Percentiles rank a stretch among this genome's conserved stretches.
These are phyloP conservation scores for Petaurus breviceps DNA, from an alignment of 2,113 vertebrate species.

Conservation along the genomic window DNA sequence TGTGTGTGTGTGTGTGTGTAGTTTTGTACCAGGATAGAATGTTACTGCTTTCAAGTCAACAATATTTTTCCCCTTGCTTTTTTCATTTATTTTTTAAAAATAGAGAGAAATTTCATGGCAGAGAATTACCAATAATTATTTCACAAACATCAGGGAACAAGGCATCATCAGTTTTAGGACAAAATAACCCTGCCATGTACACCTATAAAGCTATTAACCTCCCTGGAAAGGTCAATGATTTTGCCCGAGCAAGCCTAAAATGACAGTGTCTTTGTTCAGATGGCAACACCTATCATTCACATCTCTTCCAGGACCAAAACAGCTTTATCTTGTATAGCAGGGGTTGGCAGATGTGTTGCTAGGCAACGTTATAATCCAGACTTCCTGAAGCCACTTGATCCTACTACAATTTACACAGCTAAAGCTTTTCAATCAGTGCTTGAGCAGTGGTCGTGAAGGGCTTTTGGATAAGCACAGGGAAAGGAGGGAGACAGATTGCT, in stretches of 20 bases:
- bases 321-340: neutral
- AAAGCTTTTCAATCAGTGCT: neutral
- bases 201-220: neutral
- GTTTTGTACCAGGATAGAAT: neutral
- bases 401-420: neutral
- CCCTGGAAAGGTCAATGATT: neutral
- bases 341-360: neutral
- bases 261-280: neutral
- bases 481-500: neutral
- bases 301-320: slow-evolving; percentile 3
- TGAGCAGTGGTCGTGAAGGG: neutral
- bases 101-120: neutral
- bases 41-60: neutral
- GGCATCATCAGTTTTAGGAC: neutral
- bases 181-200: neutral
- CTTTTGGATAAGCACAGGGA: neutral
- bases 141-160: neutral
- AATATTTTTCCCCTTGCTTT: neutral
- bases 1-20: neutral
- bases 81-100: neutral
- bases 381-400: neutral
- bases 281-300: neutral
- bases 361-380: neutral
- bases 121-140: neutral
- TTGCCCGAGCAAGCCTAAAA: neutral